Percentiles rank a stretch among this genome's conserved stretches.
phyloP scores from a whole-genome alignment of 1,140 invertebrate species.

The Triops longicaudatus region DNA sequence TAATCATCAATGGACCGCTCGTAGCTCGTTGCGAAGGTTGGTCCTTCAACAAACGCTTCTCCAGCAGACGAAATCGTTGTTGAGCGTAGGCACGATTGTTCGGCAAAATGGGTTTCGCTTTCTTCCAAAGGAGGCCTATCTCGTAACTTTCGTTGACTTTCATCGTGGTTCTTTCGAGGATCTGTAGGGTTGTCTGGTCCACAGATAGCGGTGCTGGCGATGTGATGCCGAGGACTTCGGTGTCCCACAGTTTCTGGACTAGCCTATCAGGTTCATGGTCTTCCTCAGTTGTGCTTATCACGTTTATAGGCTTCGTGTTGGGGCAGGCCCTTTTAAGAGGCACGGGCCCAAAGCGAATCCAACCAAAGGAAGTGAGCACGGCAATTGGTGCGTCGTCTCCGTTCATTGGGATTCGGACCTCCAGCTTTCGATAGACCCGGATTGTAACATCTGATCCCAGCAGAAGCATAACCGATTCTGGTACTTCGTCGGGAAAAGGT shows the following conservation, averaged over 20 bases:
- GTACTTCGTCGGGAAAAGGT: too few relatives aligned
- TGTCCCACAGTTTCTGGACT: constrained; percentile 15
- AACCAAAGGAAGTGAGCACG: too few relatives aligned
- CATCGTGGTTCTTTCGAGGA: constrained; percentile 24
- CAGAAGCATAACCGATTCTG: too few relatives aligned
- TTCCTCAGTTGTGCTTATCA: too few relatives aligned
- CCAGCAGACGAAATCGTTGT: constrained; percentile 1
- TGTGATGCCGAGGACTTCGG: constrained; percentile 25
- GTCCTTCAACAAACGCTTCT: constrained; percentile 27
- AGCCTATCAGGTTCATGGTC: too few relatives aligned
- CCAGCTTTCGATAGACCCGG: too few relatives aligned
- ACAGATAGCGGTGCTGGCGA: neutral
- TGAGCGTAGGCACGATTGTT: constrained; percentile 20
- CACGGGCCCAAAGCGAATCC: too few relatives aligned
- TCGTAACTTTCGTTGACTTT: constrained; percentile 26
- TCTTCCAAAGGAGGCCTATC: constrained; percentile 26
- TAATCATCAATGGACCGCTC: constrained; percentile 23
- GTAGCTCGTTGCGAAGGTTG: constrained; percentile 17
- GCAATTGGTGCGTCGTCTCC: too few relatives aligned
- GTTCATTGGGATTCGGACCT: too few relatives aligned
- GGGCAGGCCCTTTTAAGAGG: too few relatives aligned
- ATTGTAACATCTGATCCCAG: too few relatives aligned
- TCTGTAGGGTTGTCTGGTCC: neutral
- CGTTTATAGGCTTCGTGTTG: too few relatives aligned
- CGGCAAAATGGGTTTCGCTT: constrained; percentile 23